phyloP scores from a whole-genome alignment of 2,797 vertebrate genomes.

The Champsocephalus esox region DNA sequence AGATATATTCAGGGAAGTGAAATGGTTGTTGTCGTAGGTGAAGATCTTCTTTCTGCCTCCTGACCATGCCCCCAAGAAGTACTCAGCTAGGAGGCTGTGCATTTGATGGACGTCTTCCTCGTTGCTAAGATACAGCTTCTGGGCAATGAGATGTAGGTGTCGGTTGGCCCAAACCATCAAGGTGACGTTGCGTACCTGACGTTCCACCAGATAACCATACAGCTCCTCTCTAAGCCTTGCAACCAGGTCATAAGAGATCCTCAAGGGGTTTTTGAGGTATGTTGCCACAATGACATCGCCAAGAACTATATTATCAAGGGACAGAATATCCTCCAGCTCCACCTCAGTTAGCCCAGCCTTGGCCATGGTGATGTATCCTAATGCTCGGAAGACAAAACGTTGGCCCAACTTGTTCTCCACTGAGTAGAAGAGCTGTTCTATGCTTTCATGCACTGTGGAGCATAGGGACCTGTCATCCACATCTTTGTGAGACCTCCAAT shows the following conservation, averaged over 20 bases:
- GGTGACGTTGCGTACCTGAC: constrained; percentile 95
- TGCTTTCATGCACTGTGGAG: constrained; percentile 97
- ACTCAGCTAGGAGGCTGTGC: constrained; percentile 97
- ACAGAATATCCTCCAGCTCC: constrained; percentile 96
- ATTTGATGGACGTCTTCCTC: constrained; percentile 95
- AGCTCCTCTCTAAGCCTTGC: constrained; percentile 96
- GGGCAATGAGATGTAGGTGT: constrained; percentile 97
- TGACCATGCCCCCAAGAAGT: constrained; percentile 99
- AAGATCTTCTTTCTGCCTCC: constrained; percentile 96
- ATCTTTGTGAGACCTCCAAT: constrained; percentile 98
- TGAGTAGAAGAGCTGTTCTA: constrained; percentile 97
- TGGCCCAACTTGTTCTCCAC: constrained; percentile 94
- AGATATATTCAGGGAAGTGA: constrained; percentile 90
- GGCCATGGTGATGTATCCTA: constrained; percentile 98
- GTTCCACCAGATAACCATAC: constrained; percentile 94
- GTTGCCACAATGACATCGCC: constrained; percentile 89
- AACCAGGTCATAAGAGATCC: constrained; percentile 94
- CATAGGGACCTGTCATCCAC: constrained; percentile 95
- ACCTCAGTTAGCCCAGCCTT: constrained; percentile 96
- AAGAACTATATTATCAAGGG: constrained; percentile 96
- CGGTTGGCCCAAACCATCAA: constrained; percentile 98
- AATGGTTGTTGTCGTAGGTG: constrained; percentile 89
- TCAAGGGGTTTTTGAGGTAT: constrained; percentile 90
- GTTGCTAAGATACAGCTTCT: constrained; percentile 95
- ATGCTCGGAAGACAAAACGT: constrained; percentile 92